A percentile compares a stretch with the other conserved stretches of the same genome.
phyloP scores from a whole-genome alignment of 2,888 invertebrate genomes.

The Ceraclea dissimilis region DNA sequence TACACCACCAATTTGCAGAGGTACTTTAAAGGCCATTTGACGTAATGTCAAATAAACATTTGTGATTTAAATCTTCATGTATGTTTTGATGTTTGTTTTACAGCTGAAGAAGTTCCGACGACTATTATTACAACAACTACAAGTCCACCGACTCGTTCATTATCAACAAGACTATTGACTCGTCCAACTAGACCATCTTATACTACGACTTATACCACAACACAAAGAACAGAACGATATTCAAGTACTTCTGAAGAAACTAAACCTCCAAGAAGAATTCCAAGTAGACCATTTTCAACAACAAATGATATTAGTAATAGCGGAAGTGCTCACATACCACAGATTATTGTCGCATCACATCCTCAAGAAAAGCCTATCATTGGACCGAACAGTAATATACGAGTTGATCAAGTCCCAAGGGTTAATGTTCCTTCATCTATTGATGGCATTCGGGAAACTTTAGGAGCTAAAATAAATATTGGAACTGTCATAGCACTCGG shows the following conservation, averaged over 20 bases:
- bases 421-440: conserved; percentile 62
- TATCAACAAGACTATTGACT: conserved; percentile 32
- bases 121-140: conserved; percentile 31
- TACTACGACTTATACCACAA: conserved; percentile 30
- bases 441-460: conserved; percentile 51
- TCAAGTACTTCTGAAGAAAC: conserved; percentile 30
- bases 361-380: conserved; percentile 73
- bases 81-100: conserved; percentile 8
- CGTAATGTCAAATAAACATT: background rate
- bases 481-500: conserved; percentile 85
- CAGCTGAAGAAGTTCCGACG: conserved; percentile 46
- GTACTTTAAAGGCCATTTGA: too few species aligned
- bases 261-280: conserved; percentile 35
- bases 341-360: conserved; percentile 57
- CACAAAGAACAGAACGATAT: conserved; percentile 30
- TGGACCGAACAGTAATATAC: conserved; percentile 48
- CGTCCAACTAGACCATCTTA: conserved; percentile 33
- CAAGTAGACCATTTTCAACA: conserved; percentile 31
- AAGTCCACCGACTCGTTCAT: conserved; percentile 27
- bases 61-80: too few species aligned
- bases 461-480: conserved; percentile 67
- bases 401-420: conserved; percentile 58
- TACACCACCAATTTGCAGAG: conserved; percentile 63
- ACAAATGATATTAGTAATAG: conserved; percentile 37
- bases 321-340: conserved; percentile 44